Percentiles rank a stretch among this genome's conserved stretches.
These are phyloP conservation scores for Centropus unirufus DNA, from an alignment of 2,113 vertebrate genomes.

Conservation along the genomic window DNA sequence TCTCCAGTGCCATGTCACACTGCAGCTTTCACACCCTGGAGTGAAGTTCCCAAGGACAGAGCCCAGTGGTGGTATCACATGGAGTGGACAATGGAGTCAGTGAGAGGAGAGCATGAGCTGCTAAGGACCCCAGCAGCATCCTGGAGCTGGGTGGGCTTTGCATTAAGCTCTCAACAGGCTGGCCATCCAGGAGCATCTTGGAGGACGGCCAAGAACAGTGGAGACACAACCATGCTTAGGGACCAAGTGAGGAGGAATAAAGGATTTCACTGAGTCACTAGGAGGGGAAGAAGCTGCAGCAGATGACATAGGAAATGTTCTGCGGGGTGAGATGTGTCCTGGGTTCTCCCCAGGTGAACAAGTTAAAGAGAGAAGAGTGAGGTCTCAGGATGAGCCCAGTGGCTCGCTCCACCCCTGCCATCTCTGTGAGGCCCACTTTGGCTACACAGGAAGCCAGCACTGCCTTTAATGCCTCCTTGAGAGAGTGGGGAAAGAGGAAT, in stretches of 20 bases:
- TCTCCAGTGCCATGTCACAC: neutral
- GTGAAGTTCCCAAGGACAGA: neutral
- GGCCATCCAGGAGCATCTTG: neutral
- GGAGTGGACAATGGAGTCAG: neutral
- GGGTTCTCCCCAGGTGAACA: neutral
- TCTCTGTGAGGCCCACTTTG: neutral
- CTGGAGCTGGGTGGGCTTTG: neutral
- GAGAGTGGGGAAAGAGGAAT: neutral
- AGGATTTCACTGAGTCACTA: neutral
- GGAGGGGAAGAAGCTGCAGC: neutral
- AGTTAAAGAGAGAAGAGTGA: neutral
- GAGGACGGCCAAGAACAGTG: neutral
- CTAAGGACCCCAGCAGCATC: neutral
- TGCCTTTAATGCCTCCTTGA: neutral
- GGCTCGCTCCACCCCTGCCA: rapidly evolving
- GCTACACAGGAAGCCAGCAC: neutral
- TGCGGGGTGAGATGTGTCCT: neutral
- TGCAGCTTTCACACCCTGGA: neutral
- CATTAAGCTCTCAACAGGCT: neutral
- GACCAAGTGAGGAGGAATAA: neutral
- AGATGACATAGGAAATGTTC: neutral
- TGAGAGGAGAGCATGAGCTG: neutral
- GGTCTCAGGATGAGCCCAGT: neutral
- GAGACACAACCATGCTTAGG: neutral
- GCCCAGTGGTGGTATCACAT: rapidly evolving